Evolutionary conservation across 1,140 invertebrate species (phyloP).

Genomic region (Conus betulinus): DNA sequence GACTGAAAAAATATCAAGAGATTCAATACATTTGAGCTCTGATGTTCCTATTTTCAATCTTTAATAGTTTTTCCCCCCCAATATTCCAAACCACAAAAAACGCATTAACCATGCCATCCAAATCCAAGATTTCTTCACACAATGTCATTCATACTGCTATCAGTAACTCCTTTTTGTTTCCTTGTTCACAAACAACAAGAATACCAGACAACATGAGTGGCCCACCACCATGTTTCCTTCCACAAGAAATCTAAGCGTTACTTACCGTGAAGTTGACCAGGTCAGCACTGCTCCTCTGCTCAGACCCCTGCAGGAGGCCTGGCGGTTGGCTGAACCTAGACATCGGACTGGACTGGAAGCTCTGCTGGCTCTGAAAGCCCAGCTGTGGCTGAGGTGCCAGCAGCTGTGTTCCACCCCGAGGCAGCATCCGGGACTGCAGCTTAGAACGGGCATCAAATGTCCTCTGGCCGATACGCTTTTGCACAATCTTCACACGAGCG

Average conservation of each 20-base stretch:
- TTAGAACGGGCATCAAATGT: slow-evolving; percentile 50
- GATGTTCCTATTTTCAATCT: too few relatives aligned
- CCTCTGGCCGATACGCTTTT: slow-evolving; percentile 42
- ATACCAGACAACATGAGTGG: too few relatives aligned
- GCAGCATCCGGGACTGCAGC: background rate
- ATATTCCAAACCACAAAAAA: too few relatives aligned
- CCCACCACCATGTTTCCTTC: too few relatives aligned
- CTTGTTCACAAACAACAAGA: too few relatives aligned
- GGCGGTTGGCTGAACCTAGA: background rate
- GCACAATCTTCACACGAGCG: slow-evolving; percentile 51
- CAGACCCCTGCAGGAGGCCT: background rate
- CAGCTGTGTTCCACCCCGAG: background rate
- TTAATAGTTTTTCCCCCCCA: too few relatives aligned
- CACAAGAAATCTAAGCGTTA: background rate
- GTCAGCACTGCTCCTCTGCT: background rate
- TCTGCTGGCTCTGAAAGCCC: background rate
- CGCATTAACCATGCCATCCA: too few relatives aligned
- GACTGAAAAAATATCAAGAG: too few relatives aligned
- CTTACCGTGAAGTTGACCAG: background rate
- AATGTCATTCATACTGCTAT: too few relatives aligned
- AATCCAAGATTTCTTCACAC: too few relatives aligned
- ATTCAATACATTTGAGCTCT: too few relatives aligned
- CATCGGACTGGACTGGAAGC: background rate
- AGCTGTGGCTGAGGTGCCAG: slow-evolving; percentile 21
- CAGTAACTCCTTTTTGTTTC: too few relatives aligned